phyloP scores from a whole-genome alignment of 1,140 invertebrate species.

The Orius laevigatus region DNA sequence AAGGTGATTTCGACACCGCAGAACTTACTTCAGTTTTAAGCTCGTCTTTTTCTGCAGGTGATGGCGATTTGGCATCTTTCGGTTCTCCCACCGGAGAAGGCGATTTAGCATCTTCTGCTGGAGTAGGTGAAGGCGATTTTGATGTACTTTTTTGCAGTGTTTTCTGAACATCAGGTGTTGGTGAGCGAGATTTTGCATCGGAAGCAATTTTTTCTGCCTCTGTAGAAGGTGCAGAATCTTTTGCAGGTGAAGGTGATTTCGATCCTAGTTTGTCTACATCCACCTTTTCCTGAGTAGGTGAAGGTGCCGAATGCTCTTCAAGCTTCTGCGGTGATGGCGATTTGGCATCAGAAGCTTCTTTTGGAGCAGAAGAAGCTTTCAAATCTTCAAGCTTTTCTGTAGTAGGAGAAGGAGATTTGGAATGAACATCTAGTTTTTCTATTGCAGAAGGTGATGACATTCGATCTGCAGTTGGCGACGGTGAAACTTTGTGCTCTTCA shows the following conservation, averaged over 20 bases:
- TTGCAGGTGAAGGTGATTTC: slow-evolving; percentile 10
- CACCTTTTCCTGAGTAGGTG: slow-evolving; percentile 18
- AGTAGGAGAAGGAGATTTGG: too few relatives aligned
- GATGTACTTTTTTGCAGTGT: neutral
- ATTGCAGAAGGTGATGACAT: too few relatives aligned
- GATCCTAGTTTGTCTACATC: too few relatives aligned
- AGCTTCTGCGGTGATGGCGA: too few relatives aligned
- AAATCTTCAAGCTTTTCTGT: too few relatives aligned
- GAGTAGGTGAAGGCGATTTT: neutral
- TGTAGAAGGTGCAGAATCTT: slow-evolving; percentile 24
- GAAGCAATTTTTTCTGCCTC: neutral
- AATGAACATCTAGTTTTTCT: too few relatives aligned
- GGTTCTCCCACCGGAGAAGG: neutral
- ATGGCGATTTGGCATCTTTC: neutral
- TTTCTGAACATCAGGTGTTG: too few relatives aligned
- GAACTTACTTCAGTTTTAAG: neutral
- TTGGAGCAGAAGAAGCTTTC: too few relatives aligned
- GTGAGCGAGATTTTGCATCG: neutral
- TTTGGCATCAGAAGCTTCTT: too few relatives aligned
- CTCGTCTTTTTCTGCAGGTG: neutral
- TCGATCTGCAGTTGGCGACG: too few relatives aligned
- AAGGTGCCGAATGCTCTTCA: too few relatives aligned
- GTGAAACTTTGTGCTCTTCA: too few relatives aligned
- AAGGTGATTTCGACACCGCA: neutral
- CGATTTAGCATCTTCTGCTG: neutral